A percentile compares a stretch with the other conserved stretches of the same genome.
phyloP scores from a whole-genome alignment of 2,888 invertebrate species.

The Stegana nigrithorax region DNA sequence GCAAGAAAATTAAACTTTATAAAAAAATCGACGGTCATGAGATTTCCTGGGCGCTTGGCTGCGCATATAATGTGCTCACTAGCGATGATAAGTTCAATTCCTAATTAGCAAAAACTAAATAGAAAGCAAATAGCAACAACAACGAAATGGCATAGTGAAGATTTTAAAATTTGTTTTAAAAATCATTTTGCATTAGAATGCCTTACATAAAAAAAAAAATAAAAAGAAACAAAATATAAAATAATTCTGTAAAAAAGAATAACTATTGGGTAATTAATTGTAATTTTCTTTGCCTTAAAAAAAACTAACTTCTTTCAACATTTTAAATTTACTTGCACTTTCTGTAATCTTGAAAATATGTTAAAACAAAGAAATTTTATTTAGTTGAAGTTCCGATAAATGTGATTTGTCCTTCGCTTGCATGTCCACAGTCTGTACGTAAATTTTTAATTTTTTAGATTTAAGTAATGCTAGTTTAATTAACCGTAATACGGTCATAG shows the following conservation, averaged over 20 bases:
- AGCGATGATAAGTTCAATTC: slow-evolving; percentile 69
- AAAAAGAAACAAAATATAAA: too few relatives aligned
- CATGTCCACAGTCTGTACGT: not conserved
- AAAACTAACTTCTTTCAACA: not conserved
- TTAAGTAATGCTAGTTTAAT: too few relatives aligned
- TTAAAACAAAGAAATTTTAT: too few relatives aligned
- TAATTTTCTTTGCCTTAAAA: not conserved
- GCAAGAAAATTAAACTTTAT: slow-evolving; percentile 75
- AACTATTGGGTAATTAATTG: too few relatives aligned
- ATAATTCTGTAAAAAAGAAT: too few relatives aligned
- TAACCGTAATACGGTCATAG: too few relatives aligned
- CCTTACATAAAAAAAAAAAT: slow-evolving; percentile 49
- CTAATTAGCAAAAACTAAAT: too few relatives aligned
- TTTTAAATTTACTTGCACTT: not conserved
- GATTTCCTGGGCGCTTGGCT: slow-evolving; percentile 95
- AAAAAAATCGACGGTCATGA: slow-evolving; percentile 93
- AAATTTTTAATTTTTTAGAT: too few relatives aligned
- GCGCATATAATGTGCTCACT: slow-evolving; percentile 86
- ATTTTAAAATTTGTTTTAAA: slow-evolving; percentile 52
- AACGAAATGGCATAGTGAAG: slow-evolving; percentile 26
- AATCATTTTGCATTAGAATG: slow-evolving; percentile 49
- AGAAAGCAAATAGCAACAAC: slow-evolving; percentile 42
- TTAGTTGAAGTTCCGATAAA: not conserved
- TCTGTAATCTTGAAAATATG: too few relatives aligned
- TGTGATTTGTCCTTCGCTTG: not conserved